Conservation (phyloP, 2,888 invertebrate species). For the Caenorhabditis afra region DNA sequence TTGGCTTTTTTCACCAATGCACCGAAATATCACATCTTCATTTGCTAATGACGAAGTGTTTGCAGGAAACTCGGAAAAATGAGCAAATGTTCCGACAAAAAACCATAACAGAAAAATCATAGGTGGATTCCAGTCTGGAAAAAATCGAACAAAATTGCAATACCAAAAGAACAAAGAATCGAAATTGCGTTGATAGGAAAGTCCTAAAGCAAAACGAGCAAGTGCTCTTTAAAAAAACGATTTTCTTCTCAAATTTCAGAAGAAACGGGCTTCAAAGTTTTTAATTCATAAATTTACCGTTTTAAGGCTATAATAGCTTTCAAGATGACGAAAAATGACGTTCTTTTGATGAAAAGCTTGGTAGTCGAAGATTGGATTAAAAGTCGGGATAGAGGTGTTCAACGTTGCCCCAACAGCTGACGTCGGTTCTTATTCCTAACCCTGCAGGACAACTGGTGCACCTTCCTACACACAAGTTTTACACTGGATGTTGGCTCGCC, state of each 20-base stretch:
- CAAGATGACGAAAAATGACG: too few species aligned
- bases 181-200: too few species aligned
- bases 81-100: neutral
- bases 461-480: slow-evolving; percentile 34
- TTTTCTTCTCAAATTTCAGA: too few species aligned
- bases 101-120: neutral
- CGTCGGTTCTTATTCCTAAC: slow-evolving; percentile 28
- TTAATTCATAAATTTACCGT: too few species aligned
- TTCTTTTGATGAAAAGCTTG: too few species aligned
- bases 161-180: too few species aligned
- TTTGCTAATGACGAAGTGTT: slow-evolving; percentile 69
- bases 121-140: neutral
- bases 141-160: too few species aligned
- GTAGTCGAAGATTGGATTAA: too few species aligned
- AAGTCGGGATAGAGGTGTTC: slow-evolving; percentile 20
- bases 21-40: slow-evolving; percentile 71
- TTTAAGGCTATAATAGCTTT: too few species aligned
- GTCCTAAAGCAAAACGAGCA: too few species aligned
- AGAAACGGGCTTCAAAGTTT: too few species aligned
- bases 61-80: slow-evolving; percentile 39
- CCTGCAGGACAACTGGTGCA: slow-evolving; percentile 41
- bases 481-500: slow-evolving; percentile 35
- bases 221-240: too few species aligned
- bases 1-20: slow-evolving; percentile 67
- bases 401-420: slow-evolving; percentile 36